These are phyloP conservation scores for Cancer borealis DNA, from an alignment of 2,888 invertebrate species.

Conservation along the genomic window DNA sequence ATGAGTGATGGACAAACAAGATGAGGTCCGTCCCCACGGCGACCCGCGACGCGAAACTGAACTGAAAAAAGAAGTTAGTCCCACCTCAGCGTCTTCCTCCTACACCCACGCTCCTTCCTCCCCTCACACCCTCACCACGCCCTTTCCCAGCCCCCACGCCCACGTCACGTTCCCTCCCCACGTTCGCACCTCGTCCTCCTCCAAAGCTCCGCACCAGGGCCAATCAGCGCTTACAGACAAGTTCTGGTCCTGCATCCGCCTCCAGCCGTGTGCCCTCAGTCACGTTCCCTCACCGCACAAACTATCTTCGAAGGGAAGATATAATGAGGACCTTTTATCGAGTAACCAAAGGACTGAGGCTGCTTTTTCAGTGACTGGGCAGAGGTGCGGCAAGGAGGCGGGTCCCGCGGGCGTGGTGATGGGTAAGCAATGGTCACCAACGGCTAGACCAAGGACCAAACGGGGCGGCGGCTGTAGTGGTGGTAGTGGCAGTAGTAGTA, in stretches of 20 bases:
- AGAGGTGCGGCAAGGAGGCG: background rate
- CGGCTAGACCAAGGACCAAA: slow-evolving; percentile 15
- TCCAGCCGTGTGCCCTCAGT: slow-evolving; percentile 29
- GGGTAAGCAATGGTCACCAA: background rate
- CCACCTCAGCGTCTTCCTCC: background rate
- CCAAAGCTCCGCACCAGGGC: background rate
- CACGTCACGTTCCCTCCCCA: background rate
- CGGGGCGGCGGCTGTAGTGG: slow-evolving; percentile 5
- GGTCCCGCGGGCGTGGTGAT: background rate
- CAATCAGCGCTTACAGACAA: slow-evolving; percentile 23
- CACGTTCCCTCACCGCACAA: slow-evolving; percentile 10
- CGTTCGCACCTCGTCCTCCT: background rate
- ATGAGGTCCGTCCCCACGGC: slow-evolving; percentile 21
- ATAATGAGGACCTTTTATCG: slow-evolving; percentile 24
- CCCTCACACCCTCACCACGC: background rate
- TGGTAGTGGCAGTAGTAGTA: background rate
- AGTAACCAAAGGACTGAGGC: background rate
- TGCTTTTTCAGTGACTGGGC: background rate
- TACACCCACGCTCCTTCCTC: background rate
- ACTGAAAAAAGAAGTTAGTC: background rate
- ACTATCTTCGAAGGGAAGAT: background rate
- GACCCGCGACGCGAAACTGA: background rate
- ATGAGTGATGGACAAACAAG: slow-evolving; percentile 29
- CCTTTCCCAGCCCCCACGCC: background rate
- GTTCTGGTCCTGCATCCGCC: slow-evolving; percentile 24